Base-by-base conservation (phyloP, 2,888 invertebrate genomes). In the Brenthis hecate region DNA sequence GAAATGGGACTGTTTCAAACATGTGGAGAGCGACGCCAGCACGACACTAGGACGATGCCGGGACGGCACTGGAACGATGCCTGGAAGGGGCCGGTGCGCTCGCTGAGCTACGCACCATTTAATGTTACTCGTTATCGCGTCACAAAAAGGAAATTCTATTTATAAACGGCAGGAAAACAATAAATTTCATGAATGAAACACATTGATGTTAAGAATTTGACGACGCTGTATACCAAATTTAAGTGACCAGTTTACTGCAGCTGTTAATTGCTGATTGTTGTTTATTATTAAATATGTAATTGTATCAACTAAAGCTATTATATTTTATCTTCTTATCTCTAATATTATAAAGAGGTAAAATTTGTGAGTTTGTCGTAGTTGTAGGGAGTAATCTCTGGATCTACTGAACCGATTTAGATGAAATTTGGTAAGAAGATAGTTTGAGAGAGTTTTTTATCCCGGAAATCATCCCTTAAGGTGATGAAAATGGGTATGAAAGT, bases 161-260 rank as follows among this genome's bases (percentile, higher is more conserved):
- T 61, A 60, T 69, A 69, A 6, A 51, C 32, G 58, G 47, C 65
- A 66, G 65, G 69, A 62, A 66, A 65, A 66, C 61, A 62, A 65
- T 69, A 36, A 66, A 65, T 61, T 56, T 66, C 47, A 69, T 69
- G 69, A 69, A 69, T 69, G 69, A 66, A 69, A 47, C 65, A 61
- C 61, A 56, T 62, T 53, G 51, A 51, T 53, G 51, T 51, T 43
- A 13, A 56, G 36, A 43, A 19, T 19, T 62, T 13, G 32, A 51
- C n/a, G 68, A 68, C 36, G 64, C 14, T n/a, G 50, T 56, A 36
- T 62, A 4, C 16, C 28, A 13, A 32, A n/a, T 13, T 16, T 23
- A n/a, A 51, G 61, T 50, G 32, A 13, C n/a, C 13, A 16, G 36
- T 11, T 43, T 43, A 43, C 36, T 8, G 36, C 36, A 43, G 36